Evolutionary conservation across 2,888 invertebrate species (phyloP).

Genomic region (Parochlus steinenii): DNA sequence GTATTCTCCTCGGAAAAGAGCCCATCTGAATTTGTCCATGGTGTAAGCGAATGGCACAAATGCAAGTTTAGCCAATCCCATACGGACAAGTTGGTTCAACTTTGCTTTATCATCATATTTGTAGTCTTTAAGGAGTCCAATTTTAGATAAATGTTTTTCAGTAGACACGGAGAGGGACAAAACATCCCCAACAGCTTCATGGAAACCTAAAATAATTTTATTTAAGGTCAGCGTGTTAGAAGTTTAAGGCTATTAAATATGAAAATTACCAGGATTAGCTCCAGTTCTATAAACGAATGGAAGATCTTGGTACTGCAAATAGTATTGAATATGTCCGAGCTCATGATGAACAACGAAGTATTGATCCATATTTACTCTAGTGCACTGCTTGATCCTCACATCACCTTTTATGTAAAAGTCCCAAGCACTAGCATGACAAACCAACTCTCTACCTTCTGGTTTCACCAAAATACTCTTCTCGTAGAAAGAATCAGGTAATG

Average conservation of each 20-base stretch:
- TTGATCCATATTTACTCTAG: conserved; percentile 36
- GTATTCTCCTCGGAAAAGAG: conserved; percentile 45
- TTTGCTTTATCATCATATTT: conserved; percentile 43
- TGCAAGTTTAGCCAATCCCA: conserved; percentile 50
- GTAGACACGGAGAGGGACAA: conserved; percentile 52
- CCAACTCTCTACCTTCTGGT: conserved; percentile 54
- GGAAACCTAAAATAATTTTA: no score
- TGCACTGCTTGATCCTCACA: conserved; percentile 55
- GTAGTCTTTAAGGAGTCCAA: conserved; percentile 43
- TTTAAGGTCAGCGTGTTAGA: no score
- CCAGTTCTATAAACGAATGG: conserved; percentile 44
- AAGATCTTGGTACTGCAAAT: conserved; percentile 41
- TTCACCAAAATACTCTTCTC: conserved; percentile 69
- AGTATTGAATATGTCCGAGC: conserved; percentile 55
- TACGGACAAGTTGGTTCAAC: conserved; percentile 49
- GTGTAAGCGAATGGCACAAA: conserved; percentile 55
- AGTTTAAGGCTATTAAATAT: no score
- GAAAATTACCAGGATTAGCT: conserved; percentile 49
- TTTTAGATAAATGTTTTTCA: conserved; percentile 51
- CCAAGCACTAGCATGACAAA: conserved; percentile 83
- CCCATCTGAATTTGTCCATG: conserved; percentile 52
- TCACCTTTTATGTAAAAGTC: conserved; percentile 70
- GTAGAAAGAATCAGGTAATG: conserved; percentile 73
- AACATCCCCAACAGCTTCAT: conserved; percentile 59
- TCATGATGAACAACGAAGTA: conserved; percentile 47